Base-by-base conservation (phyloP, 1,140 invertebrate genomes). In the Atta cephalotes region DNA sequence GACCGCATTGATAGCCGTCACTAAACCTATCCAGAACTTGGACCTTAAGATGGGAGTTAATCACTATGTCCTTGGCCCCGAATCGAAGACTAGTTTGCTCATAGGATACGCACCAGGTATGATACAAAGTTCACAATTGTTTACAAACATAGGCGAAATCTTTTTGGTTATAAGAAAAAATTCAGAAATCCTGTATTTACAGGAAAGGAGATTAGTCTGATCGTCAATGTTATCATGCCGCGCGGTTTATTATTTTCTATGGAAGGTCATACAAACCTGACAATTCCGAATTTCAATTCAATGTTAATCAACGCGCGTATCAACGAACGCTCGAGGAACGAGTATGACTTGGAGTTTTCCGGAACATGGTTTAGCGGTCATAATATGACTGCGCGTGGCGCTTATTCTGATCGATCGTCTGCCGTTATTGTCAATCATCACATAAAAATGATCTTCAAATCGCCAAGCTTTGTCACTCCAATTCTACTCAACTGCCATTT, bases 321-420 rank as follows among this genome's bases (percentile, higher is more conserved):
- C n/a, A 95, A 93, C 0, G 97, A 97, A 91, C 96, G 96, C 88
- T 91, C 91, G 2, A 91, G 92, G 28, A 95, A 95, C 18, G 95
- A 96, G 62, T 97, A 96, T 90, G 95, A 96, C 95, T 92, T 98
- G 6, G 97, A 97, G 62, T 95, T 97, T 49, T 95, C 96, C 4
- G 97, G 97, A 0, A 96, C 96, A 0, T 98, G 97, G 97, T 98
- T 98, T 91, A 97, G 97, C 80, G 97, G 97, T 2, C 97, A 97
- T 74, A 97, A 97, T 60, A 95, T 97, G 39, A 96, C 96, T 5
- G 94, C 97, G 0, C 96, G 96, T 62, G 97, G 97, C 1, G 95
- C 96, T 7, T 98, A 98, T 90, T 96, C 96, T 71, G 97, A 98
- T 92, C 96, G 96, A 88, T 97, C 97, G 0, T 96, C 96, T 4